phyloP scores from a whole-genome alignment of 37 sponge, comb jelly and placozoan genomes.

The Eunapius fragilis region DNA sequence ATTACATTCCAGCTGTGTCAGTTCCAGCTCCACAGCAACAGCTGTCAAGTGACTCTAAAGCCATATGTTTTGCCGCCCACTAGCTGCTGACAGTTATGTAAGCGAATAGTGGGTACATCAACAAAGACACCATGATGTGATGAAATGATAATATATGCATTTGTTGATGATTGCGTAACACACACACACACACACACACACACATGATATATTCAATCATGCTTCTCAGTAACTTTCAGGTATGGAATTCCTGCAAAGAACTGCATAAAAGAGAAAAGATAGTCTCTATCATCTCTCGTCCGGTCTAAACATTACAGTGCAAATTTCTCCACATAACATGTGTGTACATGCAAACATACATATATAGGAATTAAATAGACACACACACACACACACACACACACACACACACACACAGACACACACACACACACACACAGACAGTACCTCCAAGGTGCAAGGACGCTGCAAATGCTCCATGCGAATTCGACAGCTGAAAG shows the following conservation, averaged over 20 bases:
- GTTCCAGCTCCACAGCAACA: neutral
- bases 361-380: neutral
- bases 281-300: no score
- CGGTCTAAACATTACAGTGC: no score
- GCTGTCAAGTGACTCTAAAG: neutral
- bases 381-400: constrained; percentile 5
- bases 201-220: neutral
- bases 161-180: neutral
- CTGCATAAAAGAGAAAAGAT: neutral
- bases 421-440: neutral
- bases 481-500: neutral
- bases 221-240: constrained; percentile 17
- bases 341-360: neutral
- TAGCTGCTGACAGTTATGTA: no score
- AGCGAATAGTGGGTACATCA: no score
- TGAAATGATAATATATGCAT: no score
- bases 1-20: neutral
- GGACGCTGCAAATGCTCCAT: neutral
- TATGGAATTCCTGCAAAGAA: constrained; percentile 30
- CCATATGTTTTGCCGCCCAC: no score
- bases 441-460: neutral
- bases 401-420: neutral
- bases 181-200: neutral
- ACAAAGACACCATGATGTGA: no score
- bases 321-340: neutral